Conservation (phyloP, 2,797 vertebrate species). For the Amniataba percoides region DNA sequence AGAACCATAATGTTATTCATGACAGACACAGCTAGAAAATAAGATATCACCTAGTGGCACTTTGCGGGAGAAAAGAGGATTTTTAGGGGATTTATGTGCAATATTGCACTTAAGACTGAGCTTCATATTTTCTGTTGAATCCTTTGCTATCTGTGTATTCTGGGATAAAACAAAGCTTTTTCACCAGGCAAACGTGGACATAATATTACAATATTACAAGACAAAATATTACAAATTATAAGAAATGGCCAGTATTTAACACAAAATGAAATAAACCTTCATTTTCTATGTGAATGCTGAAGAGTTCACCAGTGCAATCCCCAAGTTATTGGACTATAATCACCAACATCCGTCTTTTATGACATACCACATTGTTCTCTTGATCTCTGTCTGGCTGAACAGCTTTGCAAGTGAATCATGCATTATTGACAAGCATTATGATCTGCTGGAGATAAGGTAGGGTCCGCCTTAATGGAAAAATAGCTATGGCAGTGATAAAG, state of each 20-base stretch:
- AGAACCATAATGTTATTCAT: not conserved
- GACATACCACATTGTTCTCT: not conserved
- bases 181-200: not conserved
- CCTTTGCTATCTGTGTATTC: slow-evolving; percentile 6
- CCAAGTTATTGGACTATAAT: not conserved
- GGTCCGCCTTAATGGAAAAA: slow-evolving; percentile 2
- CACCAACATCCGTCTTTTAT: not conserved
- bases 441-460: slow-evolving; percentile 20
- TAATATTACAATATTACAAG: too few relatives aligned
- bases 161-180: not conserved
- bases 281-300: not conserved
- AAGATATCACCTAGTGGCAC: not conserved
- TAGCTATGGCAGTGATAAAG: not conserved
- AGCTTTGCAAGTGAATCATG: slow-evolving; percentile 32
- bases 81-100: not conserved
- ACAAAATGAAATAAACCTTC: not conserved
- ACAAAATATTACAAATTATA: not conserved
- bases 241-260: not conserved
- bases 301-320: slow-evolving; percentile 2
- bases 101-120: not conserved
- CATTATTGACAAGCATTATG: slow-evolving; percentile 32
- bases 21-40: not conserved
- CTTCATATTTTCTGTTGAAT: not conserved
- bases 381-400: not conserved
- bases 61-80: not conserved